Evolutionary conservation across 2,888 invertebrate genomes (phyloP), one percentile per base, ranked within the genome.

Genomic region (Clitarchus hookeri): DNA sequence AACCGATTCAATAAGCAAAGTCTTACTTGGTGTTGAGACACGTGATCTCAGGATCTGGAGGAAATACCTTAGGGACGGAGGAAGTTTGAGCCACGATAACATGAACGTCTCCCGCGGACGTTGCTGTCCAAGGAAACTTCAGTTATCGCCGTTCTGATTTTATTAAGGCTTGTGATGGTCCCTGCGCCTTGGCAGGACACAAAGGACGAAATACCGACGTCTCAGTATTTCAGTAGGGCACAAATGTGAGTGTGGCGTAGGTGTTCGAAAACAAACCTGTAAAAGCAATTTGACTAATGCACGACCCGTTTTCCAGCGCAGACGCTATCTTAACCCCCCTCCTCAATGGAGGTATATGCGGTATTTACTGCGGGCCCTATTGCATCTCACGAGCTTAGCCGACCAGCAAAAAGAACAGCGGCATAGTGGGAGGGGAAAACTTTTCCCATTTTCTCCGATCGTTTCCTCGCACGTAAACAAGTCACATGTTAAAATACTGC

Each of bases 271-370:
- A 65, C 65, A 65, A 65, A 65, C 65, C 65, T 23, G 65, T 65
- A 65, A 65, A 65, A 65, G 65, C 65, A 65, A 65, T 65, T 65
- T n/a, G 65, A 65, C 65, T 65, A 65, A 65, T 65, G 65, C 65
- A 65, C 65, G 65, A 65, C 65, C 48, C 65, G 65, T 11, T 65
- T 65, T n/a, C 23, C 65, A 19, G n/a, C 11, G n/a, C n/a, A 65
- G 16, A 65, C 65, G 65, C n/a, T n/a, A 65, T 65, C 65, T 23
- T 2, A 1, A 36, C 36, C 36, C 36, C 36, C 4, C 36, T 36
- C n/a, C 65, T 8, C 0, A 6, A 3, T 16, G 23, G 1, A 8
- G 65, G 8, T n/a, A n/a, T n/a, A 65, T 65, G 65, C 65, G 65
- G 65, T 23, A 65, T 65, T 65, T 65, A 65, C 65, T 65, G 23